Evolutionary conservation across 2,888 invertebrate species (phyloP).

Genomic region (Alsophila aescularia): DNA sequence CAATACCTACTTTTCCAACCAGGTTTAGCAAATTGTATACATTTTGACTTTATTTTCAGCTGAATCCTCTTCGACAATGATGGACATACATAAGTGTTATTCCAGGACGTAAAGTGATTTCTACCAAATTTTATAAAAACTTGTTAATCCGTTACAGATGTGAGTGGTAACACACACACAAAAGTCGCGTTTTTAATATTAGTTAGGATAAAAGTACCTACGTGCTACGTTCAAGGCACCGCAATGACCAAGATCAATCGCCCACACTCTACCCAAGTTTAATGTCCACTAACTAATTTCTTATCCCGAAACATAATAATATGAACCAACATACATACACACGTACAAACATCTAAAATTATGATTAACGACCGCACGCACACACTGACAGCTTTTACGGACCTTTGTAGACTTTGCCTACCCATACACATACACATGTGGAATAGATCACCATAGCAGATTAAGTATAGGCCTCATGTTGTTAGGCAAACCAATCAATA

Average conservation of each 20-base stretch:
- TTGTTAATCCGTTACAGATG: too few relatives aligned
- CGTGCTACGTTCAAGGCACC: too few relatives aligned
- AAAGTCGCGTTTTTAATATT: too few relatives aligned
- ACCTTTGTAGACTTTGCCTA: slow-evolving; percentile 48
- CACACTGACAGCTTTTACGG: slow-evolving; percentile 56
- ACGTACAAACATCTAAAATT: slow-evolving; percentile 84
- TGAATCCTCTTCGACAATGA: too few relatives aligned
- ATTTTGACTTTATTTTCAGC: too few relatives aligned
- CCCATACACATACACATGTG: slow-evolving; percentile 47
- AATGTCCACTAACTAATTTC: slow-evolving; percentile 85
- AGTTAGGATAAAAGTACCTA: too few relatives aligned
- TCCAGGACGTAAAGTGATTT: too few relatives aligned
- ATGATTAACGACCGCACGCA: slow-evolving; percentile 84
- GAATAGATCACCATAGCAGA: slow-evolving; percentile 75
- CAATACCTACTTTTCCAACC: too few relatives aligned
- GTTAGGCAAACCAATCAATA: slow-evolving; percentile 52
- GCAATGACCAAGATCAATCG: slow-evolving; percentile 47
- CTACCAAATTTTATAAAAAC: too few relatives aligned
- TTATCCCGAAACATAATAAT: slow-evolving; percentile 85
- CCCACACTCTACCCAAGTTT: slow-evolving; percentile 65
- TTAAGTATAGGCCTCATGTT: slow-evolving; percentile 62
- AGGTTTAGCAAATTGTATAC: too few relatives aligned
- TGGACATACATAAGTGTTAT: too few relatives aligned
- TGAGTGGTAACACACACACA: too few relatives aligned
- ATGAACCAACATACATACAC: slow-evolving; percentile 72